Conservation (phyloP, 2,797 vertebrate species). For the Mormyrus proboscirostris region DNA sequence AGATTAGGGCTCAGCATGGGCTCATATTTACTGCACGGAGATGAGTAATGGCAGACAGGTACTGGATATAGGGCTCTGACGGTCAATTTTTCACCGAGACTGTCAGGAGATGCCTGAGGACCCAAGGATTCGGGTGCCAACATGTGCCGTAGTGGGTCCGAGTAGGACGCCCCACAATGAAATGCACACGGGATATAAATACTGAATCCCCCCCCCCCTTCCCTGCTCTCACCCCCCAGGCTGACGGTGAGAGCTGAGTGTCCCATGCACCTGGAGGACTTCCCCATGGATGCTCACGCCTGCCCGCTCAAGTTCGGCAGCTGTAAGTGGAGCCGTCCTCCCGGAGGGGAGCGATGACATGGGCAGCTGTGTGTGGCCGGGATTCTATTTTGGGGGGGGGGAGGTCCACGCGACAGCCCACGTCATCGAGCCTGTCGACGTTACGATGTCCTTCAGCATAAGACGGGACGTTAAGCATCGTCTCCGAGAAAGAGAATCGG, state of each 20-base stretch:
- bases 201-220: not conserved
- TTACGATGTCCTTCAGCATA: conserved; percentile 41
- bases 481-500: conserved; percentile 37
- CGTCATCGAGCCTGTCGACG: conserved; percentile 42
- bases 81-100: conserved; percentile 53
- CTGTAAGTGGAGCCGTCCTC: conserved; percentile 72
- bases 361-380: conserved; percentile 30
- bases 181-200: not conserved
- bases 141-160: not conserved
- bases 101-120: conserved; percentile 45
- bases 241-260: conserved; percentile 98
- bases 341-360: not conserved
- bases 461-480: not conserved
- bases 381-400: not conserved
- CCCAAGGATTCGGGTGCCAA: not conserved
- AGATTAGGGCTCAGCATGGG: conserved; percentile 27
- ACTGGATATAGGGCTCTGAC: conserved; percentile 43
- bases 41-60: conserved; percentile 58
- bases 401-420: conserved; percentile 42
- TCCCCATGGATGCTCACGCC: conserved; percentile 97
- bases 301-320: conserved; percentile 98
- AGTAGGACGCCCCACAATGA: not conserved
- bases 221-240: conserved; percentile 50
- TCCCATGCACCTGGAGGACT: conserved; percentile 98
- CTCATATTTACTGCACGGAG: conserved; percentile 52